phyloP scores from a whole-genome alignment of 2,888 invertebrate genomes.

The Ormyrus thymus region DNA sequence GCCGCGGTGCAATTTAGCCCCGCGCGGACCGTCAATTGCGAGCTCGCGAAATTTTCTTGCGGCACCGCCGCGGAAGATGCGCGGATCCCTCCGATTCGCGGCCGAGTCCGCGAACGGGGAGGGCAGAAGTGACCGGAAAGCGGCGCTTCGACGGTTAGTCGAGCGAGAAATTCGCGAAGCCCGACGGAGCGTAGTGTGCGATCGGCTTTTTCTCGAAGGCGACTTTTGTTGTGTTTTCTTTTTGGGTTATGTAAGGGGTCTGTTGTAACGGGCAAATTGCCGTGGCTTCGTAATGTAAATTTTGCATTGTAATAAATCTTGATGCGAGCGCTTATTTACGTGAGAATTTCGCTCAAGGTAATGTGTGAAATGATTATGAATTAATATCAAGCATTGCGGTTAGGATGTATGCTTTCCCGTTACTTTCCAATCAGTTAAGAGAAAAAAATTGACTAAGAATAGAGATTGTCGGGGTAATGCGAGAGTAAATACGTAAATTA shows the following conservation, averaged over 20 bases:
- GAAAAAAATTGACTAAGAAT: not conserved
- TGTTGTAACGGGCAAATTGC: constrained; percentile 9
- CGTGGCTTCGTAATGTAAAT: constrained; percentile 3
- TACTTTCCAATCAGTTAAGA: constrained; percentile 36
- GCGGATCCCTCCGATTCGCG: not conserved
- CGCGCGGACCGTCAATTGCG: not conserved
- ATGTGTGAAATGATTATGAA: constrained; percentile 30
- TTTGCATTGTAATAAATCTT: constrained; percentile 31
- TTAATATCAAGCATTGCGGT: constrained; percentile 22
- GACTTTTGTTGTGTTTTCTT: not conserved
- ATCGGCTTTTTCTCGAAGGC: not conserved
- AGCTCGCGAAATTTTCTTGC: constrained; percentile 7
- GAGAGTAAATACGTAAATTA: too few species aligned
- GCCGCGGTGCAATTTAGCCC: not conserved
- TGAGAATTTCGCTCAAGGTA: constrained; percentile 32
- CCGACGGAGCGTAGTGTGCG: not conserved
- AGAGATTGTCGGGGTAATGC: too few species aligned
- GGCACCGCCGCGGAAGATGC: not conserved
- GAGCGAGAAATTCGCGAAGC: not conserved
- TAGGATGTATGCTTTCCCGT: not conserved
- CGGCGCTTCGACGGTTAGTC: not conserved
- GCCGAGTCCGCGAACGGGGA: too few species aligned
- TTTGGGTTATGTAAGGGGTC: not conserved
- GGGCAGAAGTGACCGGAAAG: not conserved
- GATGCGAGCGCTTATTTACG: constrained; percentile 30